phyloP scores from a whole-genome alignment of 2,888 invertebrate genomes.

The Pristionchus arcanus region DNA sequence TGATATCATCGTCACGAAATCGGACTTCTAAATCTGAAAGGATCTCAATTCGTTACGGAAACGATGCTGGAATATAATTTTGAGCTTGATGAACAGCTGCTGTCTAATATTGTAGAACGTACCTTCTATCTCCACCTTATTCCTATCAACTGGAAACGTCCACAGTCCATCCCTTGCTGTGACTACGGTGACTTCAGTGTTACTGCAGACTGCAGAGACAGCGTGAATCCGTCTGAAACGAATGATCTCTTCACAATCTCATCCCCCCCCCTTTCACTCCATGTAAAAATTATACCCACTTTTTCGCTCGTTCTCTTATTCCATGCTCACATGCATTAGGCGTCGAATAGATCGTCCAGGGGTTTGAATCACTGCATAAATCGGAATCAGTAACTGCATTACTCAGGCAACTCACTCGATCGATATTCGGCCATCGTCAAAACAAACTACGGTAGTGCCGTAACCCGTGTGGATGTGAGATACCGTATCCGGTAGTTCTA shows the following conservation, averaged over 20 bases:
- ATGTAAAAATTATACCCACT: slow-evolving; percentile 30
- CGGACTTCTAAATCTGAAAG: background rate
- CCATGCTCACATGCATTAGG: slow-evolving; percentile 22
- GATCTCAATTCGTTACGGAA: too few relatives aligned
- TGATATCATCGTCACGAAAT: background rate
- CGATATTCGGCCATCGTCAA: background rate
- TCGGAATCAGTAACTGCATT: background rate
- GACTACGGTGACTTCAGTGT: background rate
- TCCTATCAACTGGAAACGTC: slow-evolving; percentile 30
- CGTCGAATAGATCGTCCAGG: background rate
- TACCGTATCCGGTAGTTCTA: background rate
- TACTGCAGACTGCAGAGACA: slow-evolving; percentile 1
- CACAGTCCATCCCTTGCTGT: background rate
- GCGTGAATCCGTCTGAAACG: background rate
- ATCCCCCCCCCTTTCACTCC: too few relatives aligned
- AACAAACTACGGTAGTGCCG: slow-evolving; percentile 22
- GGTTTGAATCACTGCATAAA: background rate
- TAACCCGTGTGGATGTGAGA: slow-evolving; percentile 1
- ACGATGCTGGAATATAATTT: too few relatives aligned
- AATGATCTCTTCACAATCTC: too few relatives aligned
- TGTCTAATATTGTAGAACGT: too few relatives aligned
- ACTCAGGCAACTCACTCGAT: background rate
- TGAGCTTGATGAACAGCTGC: too few relatives aligned
- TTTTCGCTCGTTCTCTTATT: slow-evolving; percentile 5
- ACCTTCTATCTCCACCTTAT: background rate